Base-by-base conservation (phyloP, 2,797 vertebrate genomes). In the Carduelis carduelis region DNA sequence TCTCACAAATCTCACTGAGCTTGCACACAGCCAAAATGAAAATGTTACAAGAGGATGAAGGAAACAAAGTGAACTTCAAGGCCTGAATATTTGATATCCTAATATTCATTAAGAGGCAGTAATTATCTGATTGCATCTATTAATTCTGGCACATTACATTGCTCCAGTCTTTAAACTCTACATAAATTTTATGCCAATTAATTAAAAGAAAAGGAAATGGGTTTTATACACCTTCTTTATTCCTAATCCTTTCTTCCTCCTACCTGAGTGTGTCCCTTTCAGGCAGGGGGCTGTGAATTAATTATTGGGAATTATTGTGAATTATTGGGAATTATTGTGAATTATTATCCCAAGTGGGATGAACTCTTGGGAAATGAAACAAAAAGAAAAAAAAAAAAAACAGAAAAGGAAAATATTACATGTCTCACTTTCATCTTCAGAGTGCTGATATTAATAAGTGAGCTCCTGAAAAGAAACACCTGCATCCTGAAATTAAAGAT, bases 401-500 rank as follows among this genome's bases (percentile, higher is more conserved):
- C 7, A 20, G 17, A 28, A 61, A 59, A 39, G 24, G 61, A 44
- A 65, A 96, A 83, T 83, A 80, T 92, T 97, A 95, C 65, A 88
- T 60, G 70, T 83, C 43, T 95, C 34, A 16, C 65, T 98, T 97
- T 97, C 88, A 96, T 97, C 96, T 96, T 83, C 70, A 34, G 83
- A 91, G 94, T 77, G 47, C 32, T 52, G 47, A 87, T 88, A 91
- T 96, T 95, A 82, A 94, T 96, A 89, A 94, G 86, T 55, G 94
- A 94, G 92, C 89, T 93, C 89, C 95, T 72, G 47, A 91, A 95
- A 95, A 96, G 75, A 59, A 89, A 79, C 92, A 97, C 87, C 93
- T 97, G 95, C 93, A 96, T 71, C 76, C 89, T n/a, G 64, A 92
- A 97, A 97, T 97, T 80, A 94, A 83, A 46, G 24, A 94, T 97